Evolutionary conservation across 2,888 invertebrate genomes (phyloP), one percentile per base, ranked within the genome.

Genomic region (Hemicrepidius hirtus): DNA sequence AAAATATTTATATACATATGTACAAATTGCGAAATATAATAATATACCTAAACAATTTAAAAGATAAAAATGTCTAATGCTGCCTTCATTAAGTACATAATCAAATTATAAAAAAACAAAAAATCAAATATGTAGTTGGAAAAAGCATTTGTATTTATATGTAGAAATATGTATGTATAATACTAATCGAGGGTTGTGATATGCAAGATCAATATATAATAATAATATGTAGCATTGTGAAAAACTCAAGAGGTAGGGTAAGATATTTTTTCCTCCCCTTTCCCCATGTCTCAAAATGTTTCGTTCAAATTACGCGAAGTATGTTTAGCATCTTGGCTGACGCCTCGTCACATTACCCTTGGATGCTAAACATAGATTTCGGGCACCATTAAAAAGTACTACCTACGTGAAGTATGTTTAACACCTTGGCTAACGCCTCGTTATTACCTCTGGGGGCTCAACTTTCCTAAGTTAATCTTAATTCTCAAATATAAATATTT

Each of bases 171-270:
- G 62, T 63, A 59, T 72, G 72, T 68, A 60, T 60, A 68, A 69
- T 24, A 62, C 32, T 55, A n/a, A 63, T 41, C 21, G 57, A 72
- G 68, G 72, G 72, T 72, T 72, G 72, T 72, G 72, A 72, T 72
- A 72, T 50, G 62, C 49, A 21, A 71, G 53, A 62, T 55, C 18
- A 40, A 35, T 64, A 32, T 32, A 50, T 3, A 24, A 24, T 24
- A 3, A 24, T 24, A 24, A 16, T 55, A 55, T 55, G 35, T 67
- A 72, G 72, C 55, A 41, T 68, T 68, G 68, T 68, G 68, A 64
- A 35, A 32, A 66, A 68, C 59, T 55, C 63, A 68, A 65, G 49
- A 13, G 21, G 55, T 72, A 72, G 68, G 63, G 64, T 57, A 63
- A 71, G 66, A 55, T 40, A 53, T 41, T 13, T 46, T 46, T 10